Evolutionary conservation across 2,113 vertebrate genomes (phyloP).

Genomic region (Todiramphus saurophagus): DNA sequence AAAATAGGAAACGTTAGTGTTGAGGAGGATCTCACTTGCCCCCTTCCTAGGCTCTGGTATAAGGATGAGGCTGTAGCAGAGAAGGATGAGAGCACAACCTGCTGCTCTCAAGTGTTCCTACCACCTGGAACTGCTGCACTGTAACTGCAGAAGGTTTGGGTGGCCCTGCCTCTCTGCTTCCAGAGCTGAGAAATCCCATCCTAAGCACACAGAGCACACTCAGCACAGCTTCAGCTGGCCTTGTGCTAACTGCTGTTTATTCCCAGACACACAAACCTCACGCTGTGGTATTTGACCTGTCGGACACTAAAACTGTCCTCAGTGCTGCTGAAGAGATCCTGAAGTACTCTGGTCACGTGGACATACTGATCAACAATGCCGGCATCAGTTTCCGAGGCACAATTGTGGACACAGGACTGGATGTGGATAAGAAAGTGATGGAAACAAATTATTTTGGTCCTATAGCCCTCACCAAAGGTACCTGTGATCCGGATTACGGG

Average conservation of each 20-base stretch:
- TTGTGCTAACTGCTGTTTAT: neutral
- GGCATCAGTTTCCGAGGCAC: constrained; percentile 93
- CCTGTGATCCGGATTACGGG: neutral
- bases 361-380: constrained; percentile 94
- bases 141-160: neutral
- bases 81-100: neutral
- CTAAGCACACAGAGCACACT: neutral
- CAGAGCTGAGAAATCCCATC: neutral
- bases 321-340: constrained; percentile 84
- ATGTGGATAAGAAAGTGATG: constrained; percentile 91
- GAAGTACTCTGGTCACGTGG: constrained; percentile 82
- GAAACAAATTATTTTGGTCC: constrained; percentile 97
- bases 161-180: neutral
- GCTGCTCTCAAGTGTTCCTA: neutral
- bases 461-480: constrained; percentile 93
- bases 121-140: neutral
- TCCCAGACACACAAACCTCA: constrained; percentile 81
- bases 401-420: constrained; percentile 82
- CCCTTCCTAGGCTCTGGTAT: neutral
- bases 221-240: neutral
- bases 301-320: constrained; percentile 70
- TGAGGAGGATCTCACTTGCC: neutral
- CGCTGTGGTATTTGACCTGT: constrained; percentile 87
- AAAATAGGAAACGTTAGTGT: neutral
- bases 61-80: neutral